Evolutionary conservation across 2,888 invertebrate genomes (phyloP).

Genomic region (Drosophila diplacantha): DNA sequence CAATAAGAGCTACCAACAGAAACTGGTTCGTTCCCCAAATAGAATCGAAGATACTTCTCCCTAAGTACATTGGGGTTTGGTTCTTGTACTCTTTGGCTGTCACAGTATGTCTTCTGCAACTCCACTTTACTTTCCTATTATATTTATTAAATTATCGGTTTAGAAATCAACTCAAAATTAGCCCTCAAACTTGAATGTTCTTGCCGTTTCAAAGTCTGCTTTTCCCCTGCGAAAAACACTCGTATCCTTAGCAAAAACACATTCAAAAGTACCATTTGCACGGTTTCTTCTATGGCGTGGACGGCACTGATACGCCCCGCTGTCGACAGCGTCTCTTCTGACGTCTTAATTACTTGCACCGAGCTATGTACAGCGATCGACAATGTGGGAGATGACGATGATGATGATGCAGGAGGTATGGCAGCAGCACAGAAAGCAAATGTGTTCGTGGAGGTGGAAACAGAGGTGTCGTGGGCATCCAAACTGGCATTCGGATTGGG

Average conservation of each 20-base stretch:
- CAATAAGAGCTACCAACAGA: too few species aligned
- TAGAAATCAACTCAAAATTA: too few species aligned
- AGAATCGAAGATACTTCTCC: too few species aligned
- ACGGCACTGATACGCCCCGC: constrained; percentile 11
- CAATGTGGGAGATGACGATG: constrained; percentile 31
- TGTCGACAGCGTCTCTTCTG: constrained; percentile 32
- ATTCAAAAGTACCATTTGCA: constrained; percentile 55
- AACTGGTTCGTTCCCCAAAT: too few species aligned
- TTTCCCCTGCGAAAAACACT: neutral
- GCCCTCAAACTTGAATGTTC: neutral
- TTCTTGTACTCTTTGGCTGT: neutral
- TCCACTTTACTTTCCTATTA: too few species aligned
- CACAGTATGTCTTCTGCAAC: too few species aligned
- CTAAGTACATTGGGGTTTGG: neutral
- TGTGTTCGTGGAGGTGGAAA: constrained; percentile 22
- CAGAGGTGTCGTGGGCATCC: constrained; percentile 31
- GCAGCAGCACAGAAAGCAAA: constrained; percentile 55
- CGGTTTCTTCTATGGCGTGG: constrained; percentile 43
- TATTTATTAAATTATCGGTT: too few species aligned
- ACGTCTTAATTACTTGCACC: constrained; percentile 32
- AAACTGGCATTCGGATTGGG: constrained; percentile 13
- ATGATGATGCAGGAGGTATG: constrained; percentile 23
- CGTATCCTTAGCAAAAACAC: constrained; percentile 22
- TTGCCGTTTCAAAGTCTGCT: constrained; percentile 54
- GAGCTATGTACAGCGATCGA: constrained; percentile 38